phyloP scores from a whole-genome alignment of 2,113 vertebrate species.

The Phyllostomus hastatus region DNA sequence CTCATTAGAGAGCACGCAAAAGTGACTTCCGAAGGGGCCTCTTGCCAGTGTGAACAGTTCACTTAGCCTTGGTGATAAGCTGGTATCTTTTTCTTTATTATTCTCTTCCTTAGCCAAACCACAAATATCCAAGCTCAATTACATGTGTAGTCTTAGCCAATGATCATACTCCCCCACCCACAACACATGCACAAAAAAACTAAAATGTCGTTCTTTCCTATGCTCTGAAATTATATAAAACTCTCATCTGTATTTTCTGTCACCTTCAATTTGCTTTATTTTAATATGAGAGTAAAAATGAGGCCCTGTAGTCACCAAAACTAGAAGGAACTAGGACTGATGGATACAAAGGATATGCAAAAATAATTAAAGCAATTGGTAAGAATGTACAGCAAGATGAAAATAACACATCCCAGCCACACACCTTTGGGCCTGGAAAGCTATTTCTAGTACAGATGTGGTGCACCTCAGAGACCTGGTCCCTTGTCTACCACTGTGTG shows the following conservation, averaged over 20 bases:
- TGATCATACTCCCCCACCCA: not conserved
- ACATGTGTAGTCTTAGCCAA: not conserved
- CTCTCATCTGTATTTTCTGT: not conserved
- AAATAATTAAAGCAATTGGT: not conserved
- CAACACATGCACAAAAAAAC: not conserved
- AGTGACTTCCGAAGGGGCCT: not conserved
- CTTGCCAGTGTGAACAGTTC: not conserved
- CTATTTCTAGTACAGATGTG: fast-evolving
- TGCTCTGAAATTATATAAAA: not conserved
- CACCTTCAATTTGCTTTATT: slow-evolving; percentile 19
- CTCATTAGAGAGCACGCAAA: not conserved
- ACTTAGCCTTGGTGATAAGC: not conserved
- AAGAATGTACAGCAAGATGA: not conserved
- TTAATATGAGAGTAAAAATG: not conserved
- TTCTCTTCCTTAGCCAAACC: slow-evolving; percentile 8
- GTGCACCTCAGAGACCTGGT: not conserved
- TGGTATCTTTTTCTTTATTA: not conserved
- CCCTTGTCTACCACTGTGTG: not conserved
- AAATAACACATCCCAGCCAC: fast-evolving
- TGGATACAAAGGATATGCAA: not conserved
- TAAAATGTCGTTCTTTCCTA: not conserved
- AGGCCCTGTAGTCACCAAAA: not conserved
- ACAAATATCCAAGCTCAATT: not conserved
- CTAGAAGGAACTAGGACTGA: not conserved
- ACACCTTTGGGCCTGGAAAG: not conserved